Base-by-base conservation (phyloP, 2,888 invertebrate species). In the Caenorhabditis doughertyi region DNA sequence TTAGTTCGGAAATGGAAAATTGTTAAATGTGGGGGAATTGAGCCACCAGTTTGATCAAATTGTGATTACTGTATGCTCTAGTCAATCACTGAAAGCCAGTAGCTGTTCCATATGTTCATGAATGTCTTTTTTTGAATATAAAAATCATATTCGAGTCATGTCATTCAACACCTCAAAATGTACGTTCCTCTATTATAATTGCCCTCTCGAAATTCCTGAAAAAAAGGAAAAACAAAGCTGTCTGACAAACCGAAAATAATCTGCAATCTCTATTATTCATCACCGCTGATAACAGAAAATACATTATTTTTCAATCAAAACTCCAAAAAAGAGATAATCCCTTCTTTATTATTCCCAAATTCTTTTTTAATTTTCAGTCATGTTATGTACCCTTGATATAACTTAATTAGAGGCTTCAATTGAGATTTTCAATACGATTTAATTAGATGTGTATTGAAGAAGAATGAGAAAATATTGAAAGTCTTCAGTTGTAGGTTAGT, bases 321-420 rank as follows among this genome's bases (percentile, higher is more conserved):
- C 60, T 58, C 23, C 58, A 23, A 58, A 35, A 58, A 58, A 42
- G n/a, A 27, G 60, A 60, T 60, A 60, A 60, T 60, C 60, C 60
- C 58, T 21, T 42, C 60, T 42, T 60, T 60, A 60, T 44, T 60
- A 60, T 60, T 44, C 60, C 42, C 60, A 58, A 35, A 39, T 58
- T 25, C 39, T 11, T 60, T 25, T 16, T 23, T 44, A 42, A 60
- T 44, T 60, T 60, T 27, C 42, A 42, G 60, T 60, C 42, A 60
- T 47, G 18, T 47, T 13, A 47, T 47, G 44, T 47, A 5, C 42
- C n/a, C 13, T 58, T 39, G 16, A 23, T 58, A 58, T 60, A 60
- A 60, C 44, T 44, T 60, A 60, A 60, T 60, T 60, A 60, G 60
- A 21, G 60, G 25, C 42, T 60, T 60, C 58, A 60, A 11, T 9